Conservation (phyloP, 2,113 vertebrate species). For the Takifugu flavidus region DNA sequence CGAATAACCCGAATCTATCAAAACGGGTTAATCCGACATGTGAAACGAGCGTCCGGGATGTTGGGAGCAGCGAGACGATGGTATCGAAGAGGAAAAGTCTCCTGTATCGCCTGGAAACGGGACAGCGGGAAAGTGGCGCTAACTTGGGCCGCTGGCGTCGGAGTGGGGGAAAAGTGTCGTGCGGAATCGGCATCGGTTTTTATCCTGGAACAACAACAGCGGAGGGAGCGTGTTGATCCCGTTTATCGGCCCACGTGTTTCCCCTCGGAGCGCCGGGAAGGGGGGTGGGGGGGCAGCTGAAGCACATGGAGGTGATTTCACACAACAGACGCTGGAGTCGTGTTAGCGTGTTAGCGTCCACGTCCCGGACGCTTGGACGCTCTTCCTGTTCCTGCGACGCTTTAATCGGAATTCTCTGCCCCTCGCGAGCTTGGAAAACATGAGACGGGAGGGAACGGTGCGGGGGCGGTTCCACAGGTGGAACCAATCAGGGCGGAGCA, state of each 20-base stretch:
- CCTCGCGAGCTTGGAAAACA: conserved; percentile 16
- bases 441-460: background rate
- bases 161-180: background rate
- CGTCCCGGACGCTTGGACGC: conserved; percentile 15
- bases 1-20: background rate
- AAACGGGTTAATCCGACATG: background rate
- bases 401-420: background rate
- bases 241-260: conserved; percentile 2
- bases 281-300: conserved; percentile 7
- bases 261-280: too few relatives aligned
- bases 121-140: too few relatives aligned
- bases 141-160: background rate
- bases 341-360: conserved; percentile 11
- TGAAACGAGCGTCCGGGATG: background rate
- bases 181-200: background rate
- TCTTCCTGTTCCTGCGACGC: background rate
- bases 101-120: background rate
- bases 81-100: background rate
- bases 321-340: conserved; percentile 7
- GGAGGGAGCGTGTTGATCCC: background rate
- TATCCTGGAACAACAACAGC: background rate
- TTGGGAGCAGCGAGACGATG: background rate
- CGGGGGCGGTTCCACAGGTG: too few relatives aligned
- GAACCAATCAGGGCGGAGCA: too few relatives aligned
- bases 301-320: conserved; percentile 42